A percentile compares a stretch with the other conserved stretches of the same genome.
Conservation (phyloP, 2,113 vertebrate genomes). For the Nematolebias whitei region DNA sequence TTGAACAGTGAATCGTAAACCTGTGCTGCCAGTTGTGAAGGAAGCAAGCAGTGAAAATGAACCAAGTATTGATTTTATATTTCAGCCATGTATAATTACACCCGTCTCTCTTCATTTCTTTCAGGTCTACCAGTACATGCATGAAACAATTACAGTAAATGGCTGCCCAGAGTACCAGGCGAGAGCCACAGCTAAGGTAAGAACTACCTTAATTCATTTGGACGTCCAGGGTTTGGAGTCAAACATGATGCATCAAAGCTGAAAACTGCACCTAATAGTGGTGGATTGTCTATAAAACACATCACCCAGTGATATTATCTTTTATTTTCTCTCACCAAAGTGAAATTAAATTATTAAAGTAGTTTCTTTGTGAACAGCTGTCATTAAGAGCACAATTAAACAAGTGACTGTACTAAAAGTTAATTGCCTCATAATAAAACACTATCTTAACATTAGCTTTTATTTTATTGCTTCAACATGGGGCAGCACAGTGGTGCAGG, state of each 20-base stretch:
- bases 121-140: slow-evolving; percentile 99
- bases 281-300: slow-evolving; percentile 15
- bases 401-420: not conserved
- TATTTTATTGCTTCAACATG: no score
- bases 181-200: slow-evolving; percentile 97
- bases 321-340: slow-evolving; percentile 17
- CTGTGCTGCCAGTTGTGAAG: slow-evolving; percentile 21
- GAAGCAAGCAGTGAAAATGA: slow-evolving; percentile 21
- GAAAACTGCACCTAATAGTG: slow-evolving; percentile 11
- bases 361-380: slow-evolving; percentile 10
- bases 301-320: not conserved
- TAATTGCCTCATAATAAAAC: not conserved
- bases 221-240: not conserved
- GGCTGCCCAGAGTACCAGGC: slow-evolving; percentile 98
- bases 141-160: slow-evolving; percentile 98
- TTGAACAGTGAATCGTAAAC: not conserved
- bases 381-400: slow-evolving; percentile 35
- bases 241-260: not conserved
- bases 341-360: slow-evolving; percentile 9
- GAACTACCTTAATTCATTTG: slow-evolving; percentile 26
- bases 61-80: slow-evolving; percentile 7
- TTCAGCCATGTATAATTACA: slow-evolving; percentile 16
- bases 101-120: slow-evolving; percentile 60
- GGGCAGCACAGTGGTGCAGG: no score
- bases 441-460: not conserved